Base-by-base conservation (phyloP, 2,888 invertebrate species). In the Miltochrista miniata region DNA sequence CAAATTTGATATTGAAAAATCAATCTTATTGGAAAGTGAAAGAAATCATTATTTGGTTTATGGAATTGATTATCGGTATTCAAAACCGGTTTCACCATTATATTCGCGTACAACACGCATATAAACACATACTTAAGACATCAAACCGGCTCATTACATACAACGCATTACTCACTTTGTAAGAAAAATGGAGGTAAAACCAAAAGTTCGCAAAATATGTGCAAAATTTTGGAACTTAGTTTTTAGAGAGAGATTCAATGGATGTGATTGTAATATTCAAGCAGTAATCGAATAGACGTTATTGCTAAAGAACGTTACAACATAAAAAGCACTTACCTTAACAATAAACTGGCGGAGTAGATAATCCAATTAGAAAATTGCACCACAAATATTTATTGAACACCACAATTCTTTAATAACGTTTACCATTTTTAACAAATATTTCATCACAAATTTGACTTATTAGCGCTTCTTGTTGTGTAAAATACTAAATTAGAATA, bases 351-450 rank as follows among this genome's bases (percentile, higher is more conserved):
- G 45, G 29, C 42, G 41, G 52, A 41, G 50, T 56, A 55, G 53
- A 42, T 64, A 70, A 71, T 71, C 60, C 56, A 62, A 70, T 71
- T 70, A 69, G 29, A 51, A 59, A 33, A 47, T 58, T 43, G 48
- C 54, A 41, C 46, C 54, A 59, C 64, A 53, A 53, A 56, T 52
- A 55, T 54, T 34, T 48, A 51, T 51, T 51, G 38, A 51, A 54
- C 40, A 24, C 39, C 55, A 61, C 58, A 44, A 59, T 54, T 45
- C 43, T 46, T n/a, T n/a, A n/a, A n/a, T 47, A 47, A 41, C 34
- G 14, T 33, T 48, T 56, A 51, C 46, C 48, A 56, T 56, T 55
- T 8, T 12, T 37, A 44, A 31, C 37, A 40, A 18, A 31, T 48
- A 38, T 59, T 64, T 60, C 53, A 55, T 44, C 42, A 59, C 52